Evolutionary conservation across 2,797 vertebrate genomes (phyloP), one percentile per base, ranked within the genome.

Genomic region (Cossypha dichroa): DNA sequence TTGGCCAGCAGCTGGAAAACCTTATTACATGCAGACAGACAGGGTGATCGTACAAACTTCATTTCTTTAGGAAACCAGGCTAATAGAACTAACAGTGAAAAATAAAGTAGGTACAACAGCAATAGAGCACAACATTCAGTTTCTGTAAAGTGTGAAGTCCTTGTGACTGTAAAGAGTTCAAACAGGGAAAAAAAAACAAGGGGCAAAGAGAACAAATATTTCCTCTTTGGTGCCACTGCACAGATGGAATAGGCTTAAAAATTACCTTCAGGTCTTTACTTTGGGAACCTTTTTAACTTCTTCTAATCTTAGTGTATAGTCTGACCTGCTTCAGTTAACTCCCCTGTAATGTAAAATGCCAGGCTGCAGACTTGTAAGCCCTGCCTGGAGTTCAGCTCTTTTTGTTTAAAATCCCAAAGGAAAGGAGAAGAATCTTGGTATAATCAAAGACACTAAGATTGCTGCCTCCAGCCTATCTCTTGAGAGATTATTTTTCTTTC

Each of bases 41-140:
- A 78, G 38, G 0, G 0, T 14, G 34, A 86, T 58, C 0, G 4
- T n/a, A 52, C 19, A 83, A 79, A 82, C n/a, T 54, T 60, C 1
- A 54, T 80, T 85, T 93, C 75, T 63, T 83, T 63, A 64, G 28
- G 52, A 94, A 91, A 64, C 17, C 23, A 85, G 33, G 41, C 29
- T 95, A 79, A 93, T 25, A 94, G 46, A 81, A 88, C 34, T 55
- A 77, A 77, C 36, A 82, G 46, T 26, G 40, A 68, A 88, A 94
- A 77, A 83, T 3, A 49, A 7, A 91, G 63, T 17, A 40, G 49
- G 22, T 46, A 19, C 20, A 64, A 43, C 3, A 3, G 54, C 17
- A 78, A 26, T 33, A 48, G 0, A 1, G 28, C 7, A 31, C 4
- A 16, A 38, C 13, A 19, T 60, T 80, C 41, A 46, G 43, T n/a